These are phyloP conservation scores for Gallinago undulata DNA, from an alignment of 2,113 vertebrate genomes.

Conservation along the genomic window DNA sequence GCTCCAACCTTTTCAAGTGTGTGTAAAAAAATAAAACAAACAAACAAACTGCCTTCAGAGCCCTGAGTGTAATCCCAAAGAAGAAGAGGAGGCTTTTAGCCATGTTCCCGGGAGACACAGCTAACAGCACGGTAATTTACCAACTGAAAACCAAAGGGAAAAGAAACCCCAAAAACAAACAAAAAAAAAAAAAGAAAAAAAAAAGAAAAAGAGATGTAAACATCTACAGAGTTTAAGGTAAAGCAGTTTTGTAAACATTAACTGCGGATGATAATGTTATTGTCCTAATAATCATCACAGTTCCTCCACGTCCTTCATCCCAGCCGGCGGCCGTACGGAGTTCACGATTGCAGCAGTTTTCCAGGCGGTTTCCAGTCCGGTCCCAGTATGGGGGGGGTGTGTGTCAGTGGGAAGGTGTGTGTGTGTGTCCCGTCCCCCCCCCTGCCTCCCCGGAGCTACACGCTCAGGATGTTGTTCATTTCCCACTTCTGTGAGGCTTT, in stretches of 20 bases:
- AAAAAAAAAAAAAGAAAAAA: too few species aligned
- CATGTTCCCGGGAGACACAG: slow-evolving; percentile 68
- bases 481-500: slow-evolving; percentile 96
- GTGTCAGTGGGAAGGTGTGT: slow-evolving; percentile 56
- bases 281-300: slow-evolving; percentile 71
- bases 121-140: slow-evolving; percentile 75
- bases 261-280: slow-evolving; percentile 79
- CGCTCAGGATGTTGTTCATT: slow-evolving; percentile 95
- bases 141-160: background rate
- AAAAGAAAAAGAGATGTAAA: slow-evolving; percentile 76
- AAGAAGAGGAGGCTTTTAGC: slow-evolving; percentile 74
- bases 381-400: background rate
- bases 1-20: slow-evolving; percentile 84
- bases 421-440: too few species aligned
- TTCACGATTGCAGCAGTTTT: slow-evolving; percentile 80
- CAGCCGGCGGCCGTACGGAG: slow-evolving; percentile 72
- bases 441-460: slow-evolving; percentile 56
- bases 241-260: slow-evolving; percentile 87
- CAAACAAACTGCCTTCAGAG: slow-evolving; percentile 77
- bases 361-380: slow-evolving; percentile 77
- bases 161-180: too few species aligned
- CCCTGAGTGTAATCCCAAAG: slow-evolving; percentile 88
- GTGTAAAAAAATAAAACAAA: slow-evolving; percentile 63
- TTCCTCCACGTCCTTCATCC: slow-evolving; percentile 75
- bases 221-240: slow-evolving; percentile 87